Base-by-base conservation (phyloP, 2,113 vertebrate genomes). In the Brienomyrus longianalis region DNA sequence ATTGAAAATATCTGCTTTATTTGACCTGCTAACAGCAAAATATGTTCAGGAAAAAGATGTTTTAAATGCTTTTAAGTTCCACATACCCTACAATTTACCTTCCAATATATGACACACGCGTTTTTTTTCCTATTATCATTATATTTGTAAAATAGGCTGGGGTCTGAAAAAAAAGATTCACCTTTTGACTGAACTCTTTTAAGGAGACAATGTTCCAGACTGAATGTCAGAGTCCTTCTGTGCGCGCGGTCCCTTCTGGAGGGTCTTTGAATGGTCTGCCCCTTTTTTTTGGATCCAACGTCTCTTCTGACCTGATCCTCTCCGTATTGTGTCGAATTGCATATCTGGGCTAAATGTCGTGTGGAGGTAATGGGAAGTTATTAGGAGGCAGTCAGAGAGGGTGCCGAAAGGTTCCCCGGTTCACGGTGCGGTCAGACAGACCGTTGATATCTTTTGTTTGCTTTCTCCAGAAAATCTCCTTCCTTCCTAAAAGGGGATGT, bases 401-500 rank as follows among this genome's bases (percentile, higher is more conserved):
- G 91, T 95, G 94, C 92, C 93, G 90, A 92, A 92, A 94, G 95
- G 96, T 96, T 94, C 92, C 66, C 48, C 92, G 96, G 98, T 98
- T 99, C 98, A 97, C 92, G 89, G 92, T 90, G 93, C 96, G 98
- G 97, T 97, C 96, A 97, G 94, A 92, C 94, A 93, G 94, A 94
- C 95, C 94, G 95, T 94, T 93, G 95, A 91, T 93, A 95, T 96
- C 95, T 96, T 96, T 97, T 97, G 97, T 98, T 96, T 96, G 93
- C 93, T 94, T 93, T 93, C 87, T 95, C 95, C 94, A 93, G 95
- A 93, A 95, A 93, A 95, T 94, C 94, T 94, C 92, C 95, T 97
- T 98, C 98, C 98, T 98, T 97, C 97, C 97, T 96, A 95, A 95
- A 95, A 95, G 94, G 96, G 97, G 97, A 97, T 95, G 96, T 96